Evolutionary conservation across 2,888 invertebrate genomes (phyloP), one percentile per base, ranked within the genome.

Genomic region (Hyalella azteca): DNA sequence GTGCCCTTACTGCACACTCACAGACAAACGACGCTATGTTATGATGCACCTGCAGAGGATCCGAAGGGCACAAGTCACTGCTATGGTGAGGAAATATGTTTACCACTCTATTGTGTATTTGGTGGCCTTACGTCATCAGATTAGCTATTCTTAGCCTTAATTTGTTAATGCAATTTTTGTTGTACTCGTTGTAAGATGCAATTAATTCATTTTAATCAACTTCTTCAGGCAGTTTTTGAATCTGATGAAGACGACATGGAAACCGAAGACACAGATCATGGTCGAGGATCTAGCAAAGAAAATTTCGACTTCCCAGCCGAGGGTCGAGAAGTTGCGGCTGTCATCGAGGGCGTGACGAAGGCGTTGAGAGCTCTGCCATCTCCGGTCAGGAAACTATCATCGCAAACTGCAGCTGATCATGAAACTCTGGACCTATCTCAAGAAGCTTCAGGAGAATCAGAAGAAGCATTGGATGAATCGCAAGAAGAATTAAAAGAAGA

Each of bases 31-130:
- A 3, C 81, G 77, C 54, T 29, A 59, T 3, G 60, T 81, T 11
- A 81, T 81, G 81, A 81, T 79, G 45, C 79, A 81, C 75, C 81
- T 79, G 36, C 81, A 81, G 79, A 54, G 81, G 13, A 78, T 81
- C 3, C 66, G 81, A 19, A 60, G 81, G 9, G 66, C 66, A 2
- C 32, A 66, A 13, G 66, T 66, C 26, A 66, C 66, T 11, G 3
- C 39, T 29, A 66, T 36, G 66, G 66, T 66, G 39, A 66, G 66
- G n/a, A n/a, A n/a, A n/a, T n/a, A n/a, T n/a, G n/a, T n/a, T n/a
- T n/a, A n/a, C n/a, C n/a, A n/a, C n/a, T n/a, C n/a, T n/a, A n/a
- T n/a, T n/a, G n/a, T n/a, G n/a, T n/a, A n/a, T n/a, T n/a, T n/a
- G n/a, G n/a, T n/a, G n/a, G n/a, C n/a, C n/a, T n/a, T n/a, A n/a